Percentiles rank a stretch among this genome's conserved stretches.
Conservation (phyloP, 2,113 vertebrate genomes). For the Pangasianodon gigas region DNA sequence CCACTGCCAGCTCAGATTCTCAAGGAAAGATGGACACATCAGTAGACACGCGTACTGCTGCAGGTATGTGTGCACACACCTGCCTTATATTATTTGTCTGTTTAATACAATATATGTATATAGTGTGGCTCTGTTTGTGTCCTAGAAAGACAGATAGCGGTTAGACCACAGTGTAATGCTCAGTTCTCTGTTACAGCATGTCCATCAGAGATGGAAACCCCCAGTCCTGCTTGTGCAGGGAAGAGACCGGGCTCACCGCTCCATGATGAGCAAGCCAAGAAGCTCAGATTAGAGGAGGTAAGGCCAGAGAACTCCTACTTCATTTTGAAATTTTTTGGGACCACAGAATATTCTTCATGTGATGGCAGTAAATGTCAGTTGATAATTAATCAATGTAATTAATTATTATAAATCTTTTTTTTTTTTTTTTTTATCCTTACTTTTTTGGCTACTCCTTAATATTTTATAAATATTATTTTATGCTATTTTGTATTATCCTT, state of each 20-base stretch:
- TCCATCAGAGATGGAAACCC: not conserved
- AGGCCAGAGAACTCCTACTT: slow-evolving; percentile 57
- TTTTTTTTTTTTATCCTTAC: not conserved
- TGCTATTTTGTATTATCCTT: not conserved
- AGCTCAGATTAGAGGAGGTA: slow-evolving; percentile 80
- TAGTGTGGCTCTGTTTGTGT: not conserved
- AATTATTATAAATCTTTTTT: not conserved
- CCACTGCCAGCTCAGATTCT: slow-evolving; percentile 27
- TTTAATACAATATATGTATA: not conserved
- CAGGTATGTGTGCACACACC: slow-evolving; percentile 37
- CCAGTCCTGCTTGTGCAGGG: slow-evolving; percentile 67
- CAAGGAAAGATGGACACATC: slow-evolving; percentile 27
- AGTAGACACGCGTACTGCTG: slow-evolving; percentile 4
- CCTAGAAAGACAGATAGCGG: not conserved
- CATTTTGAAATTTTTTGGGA: not conserved
- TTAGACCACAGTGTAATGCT: not conserved
- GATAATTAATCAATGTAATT: not conserved
- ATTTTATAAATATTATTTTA: not conserved
- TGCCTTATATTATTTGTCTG: not conserved
- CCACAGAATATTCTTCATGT: not conserved
- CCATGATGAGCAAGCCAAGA: slow-evolving; percentile 77
- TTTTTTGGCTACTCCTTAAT: not conserved
- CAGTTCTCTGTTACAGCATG: not conserved
- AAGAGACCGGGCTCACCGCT: slow-evolving; percentile 78
- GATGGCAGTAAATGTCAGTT: not conserved